Base-by-base conservation (phyloP, 2,113 vertebrate genomes). In the Chionis minor region DNA sequence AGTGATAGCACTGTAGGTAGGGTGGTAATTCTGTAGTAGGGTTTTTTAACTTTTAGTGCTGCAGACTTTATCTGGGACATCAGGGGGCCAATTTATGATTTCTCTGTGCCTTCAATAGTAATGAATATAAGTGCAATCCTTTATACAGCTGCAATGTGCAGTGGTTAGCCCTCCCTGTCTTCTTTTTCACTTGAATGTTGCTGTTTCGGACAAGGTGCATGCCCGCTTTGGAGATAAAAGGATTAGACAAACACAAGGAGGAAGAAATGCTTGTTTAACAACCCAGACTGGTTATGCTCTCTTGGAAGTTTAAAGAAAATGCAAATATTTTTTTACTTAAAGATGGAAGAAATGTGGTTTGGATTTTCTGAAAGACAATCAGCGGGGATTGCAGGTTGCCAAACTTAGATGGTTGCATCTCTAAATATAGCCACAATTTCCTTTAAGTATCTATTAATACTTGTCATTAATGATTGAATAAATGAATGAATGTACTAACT, bases 361-460 rank as follows among this genome's bases (percentile, higher is more conserved):
- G 42, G 62, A 33, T 75, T 88, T 86, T 56, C 40, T 83, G 70
- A 59, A 77, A 69, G 81, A 91, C 86, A 52, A 40, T 79, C 51
- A 42, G 23, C 38, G 22, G 19, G 51, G 33, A 69, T 78, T 66
- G 58, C 23, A 63, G 63, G 49, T 66, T 96, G 67, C 74, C 69
- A 81, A 66, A 40, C 47, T 42, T 55, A 89, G 70, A 55, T 77
- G 78, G 30, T 32, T 79, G 33, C 14, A 32, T 96, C 75, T 96
- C 69, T 80, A 92, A 85, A 77, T 90, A 62, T 24, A 92, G 75
- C 35, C 21, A 75, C 26, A 3, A 49, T 74, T 88, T 86, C 79
- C 94, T 79, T 83, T 86, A 85, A 86, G 35, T 75, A 55, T 49
- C 88, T 94, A 32, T 91, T 96, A 94, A 90, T 93, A 66, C 38